These are phyloP conservation scores for Brachionus manjavacas DNA, from an alignment of 1,140 invertebrate genomes.

Conservation along the genomic window DNA sequence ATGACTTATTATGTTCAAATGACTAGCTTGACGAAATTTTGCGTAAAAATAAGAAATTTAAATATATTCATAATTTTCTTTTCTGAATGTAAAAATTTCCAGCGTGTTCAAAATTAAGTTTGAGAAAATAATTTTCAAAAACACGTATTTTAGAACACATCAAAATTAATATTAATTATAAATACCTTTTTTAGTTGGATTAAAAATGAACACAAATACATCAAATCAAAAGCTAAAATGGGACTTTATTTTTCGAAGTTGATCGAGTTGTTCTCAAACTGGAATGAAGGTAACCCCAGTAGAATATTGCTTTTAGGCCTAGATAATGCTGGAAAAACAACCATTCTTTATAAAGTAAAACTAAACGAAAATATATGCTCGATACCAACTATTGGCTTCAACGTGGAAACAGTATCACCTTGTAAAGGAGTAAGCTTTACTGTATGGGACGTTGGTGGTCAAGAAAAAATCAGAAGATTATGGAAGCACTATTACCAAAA, in stretches of 20 bases:
- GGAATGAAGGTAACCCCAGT: constrained; percentile 45
- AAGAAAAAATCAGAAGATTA: constrained; percentile 56
- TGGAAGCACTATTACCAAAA: constrained; percentile 57
- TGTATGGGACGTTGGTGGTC: constrained; percentile 59
- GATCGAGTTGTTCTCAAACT: constrained; percentile 45
- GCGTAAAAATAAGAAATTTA: background rate
- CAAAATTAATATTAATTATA: background rate
- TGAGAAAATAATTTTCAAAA: background rate
- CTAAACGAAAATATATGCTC: constrained; percentile 65
- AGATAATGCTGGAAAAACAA: constrained; percentile 51
- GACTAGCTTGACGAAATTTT: background rate
- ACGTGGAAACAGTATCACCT: constrained; percentile 76
- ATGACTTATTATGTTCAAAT: background rate
- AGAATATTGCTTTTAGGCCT: constrained; percentile 53
- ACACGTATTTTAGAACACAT: background rate
- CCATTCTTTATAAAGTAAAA: constrained; percentile 81
- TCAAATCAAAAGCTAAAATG: constrained; percentile 45
- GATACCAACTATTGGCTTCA: constrained; percentile 66
- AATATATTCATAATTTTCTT: constrained; percentile 6
- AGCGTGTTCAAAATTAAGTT: constrained; percentile 17
- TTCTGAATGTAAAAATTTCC: background rate
- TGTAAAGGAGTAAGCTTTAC: constrained; percentile 63
- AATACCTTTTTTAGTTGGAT: background rate
- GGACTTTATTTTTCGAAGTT: constrained; percentile 49
- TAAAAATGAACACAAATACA: background rate